Evolutionary conservation across 2,113 vertebrate species (phyloP).

Genomic region (Myocastor coypus): DNA sequence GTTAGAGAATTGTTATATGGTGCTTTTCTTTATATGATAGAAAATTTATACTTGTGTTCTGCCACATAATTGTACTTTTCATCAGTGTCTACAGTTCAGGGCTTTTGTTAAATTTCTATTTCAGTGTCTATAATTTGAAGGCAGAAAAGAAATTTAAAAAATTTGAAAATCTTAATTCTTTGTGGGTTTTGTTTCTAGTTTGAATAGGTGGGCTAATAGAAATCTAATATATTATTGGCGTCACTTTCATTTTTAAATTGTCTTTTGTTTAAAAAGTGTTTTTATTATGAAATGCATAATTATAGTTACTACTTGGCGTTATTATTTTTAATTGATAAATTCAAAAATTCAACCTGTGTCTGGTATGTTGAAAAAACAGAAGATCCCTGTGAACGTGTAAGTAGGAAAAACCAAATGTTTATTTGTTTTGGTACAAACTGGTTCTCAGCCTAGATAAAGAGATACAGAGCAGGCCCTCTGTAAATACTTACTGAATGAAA

Average conservation of each 20-base stretch:
- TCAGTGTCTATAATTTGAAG: conserved; percentile 14
- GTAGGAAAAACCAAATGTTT: neutral
- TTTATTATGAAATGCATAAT: conserved; percentile 1
- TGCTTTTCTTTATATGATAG: neutral
- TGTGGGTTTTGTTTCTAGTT: neutral
- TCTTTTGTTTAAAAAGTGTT: conserved; percentile 3
- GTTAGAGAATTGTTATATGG: neutral
- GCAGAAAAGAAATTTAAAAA: conserved; percentile 32
- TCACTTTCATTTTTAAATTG: conserved; percentile 1
- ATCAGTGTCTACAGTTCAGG: neutral
- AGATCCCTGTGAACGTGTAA: neutral
- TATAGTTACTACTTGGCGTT: neutral
- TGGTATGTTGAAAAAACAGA: neutral
- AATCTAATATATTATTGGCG: neutral
- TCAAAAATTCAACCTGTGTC: neutral
- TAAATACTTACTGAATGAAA: neutral
- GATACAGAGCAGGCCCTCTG: neutral
- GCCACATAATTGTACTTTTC: neutral
- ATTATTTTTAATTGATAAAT: conserved; percentile 12
- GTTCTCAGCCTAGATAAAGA: neutral
- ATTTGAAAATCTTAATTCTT: neutral
- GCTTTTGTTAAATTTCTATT: conserved; percentile 1
- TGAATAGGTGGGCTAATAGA: neutral
- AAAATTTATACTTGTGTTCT: conserved; percentile 31
- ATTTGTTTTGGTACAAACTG: neutral